These are phyloP conservation scores for Drosophila melanica DNA, from an alignment of 1,140 invertebrate species.

Conservation along the genomic window DNA sequence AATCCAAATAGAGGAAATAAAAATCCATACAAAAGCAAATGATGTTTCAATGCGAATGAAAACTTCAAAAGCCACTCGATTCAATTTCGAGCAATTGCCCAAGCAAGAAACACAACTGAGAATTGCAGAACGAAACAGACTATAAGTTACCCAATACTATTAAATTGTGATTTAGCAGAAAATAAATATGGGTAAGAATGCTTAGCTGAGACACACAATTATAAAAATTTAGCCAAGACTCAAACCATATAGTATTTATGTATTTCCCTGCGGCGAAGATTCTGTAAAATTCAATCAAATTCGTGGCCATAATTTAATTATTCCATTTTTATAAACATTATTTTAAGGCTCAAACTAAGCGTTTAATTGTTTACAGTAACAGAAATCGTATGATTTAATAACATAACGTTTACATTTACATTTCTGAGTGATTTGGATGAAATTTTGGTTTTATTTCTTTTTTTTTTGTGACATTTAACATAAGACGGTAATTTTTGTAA, in stretches of 20 bases:
- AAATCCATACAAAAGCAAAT: slow-evolving; percentile 27
- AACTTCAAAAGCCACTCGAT: slow-evolving; percentile 43
- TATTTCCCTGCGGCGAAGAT: too few relatives aligned
- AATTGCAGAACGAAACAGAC: not conserved
- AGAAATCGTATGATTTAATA: too few relatives aligned
- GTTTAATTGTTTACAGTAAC: too few relatives aligned
- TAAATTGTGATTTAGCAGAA: too few relatives aligned
- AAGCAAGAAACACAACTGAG: not conserved
- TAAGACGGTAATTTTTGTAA: too few relatives aligned
- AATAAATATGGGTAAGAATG: not conserved
- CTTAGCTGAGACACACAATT: not conserved
- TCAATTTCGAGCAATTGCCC: slow-evolving; percentile 34
- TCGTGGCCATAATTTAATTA: too few relatives aligned
- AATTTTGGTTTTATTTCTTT: not conserved
- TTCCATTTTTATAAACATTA: too few relatives aligned
- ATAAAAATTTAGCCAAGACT: too few relatives aligned
- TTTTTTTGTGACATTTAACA: not conserved
- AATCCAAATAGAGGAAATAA: slow-evolving; percentile 17
- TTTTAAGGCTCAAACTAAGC: too few relatives aligned
- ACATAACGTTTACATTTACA: too few relatives aligned
- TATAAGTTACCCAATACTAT: not conserved
- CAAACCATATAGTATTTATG: too few relatives aligned
- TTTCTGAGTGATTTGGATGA: not conserved
- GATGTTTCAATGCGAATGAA: slow-evolving; percentile 19
- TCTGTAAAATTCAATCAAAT: too few relatives aligned